Conservation (phyloP, 1,140 invertebrate species). For the Anastatus disparis region DNA sequence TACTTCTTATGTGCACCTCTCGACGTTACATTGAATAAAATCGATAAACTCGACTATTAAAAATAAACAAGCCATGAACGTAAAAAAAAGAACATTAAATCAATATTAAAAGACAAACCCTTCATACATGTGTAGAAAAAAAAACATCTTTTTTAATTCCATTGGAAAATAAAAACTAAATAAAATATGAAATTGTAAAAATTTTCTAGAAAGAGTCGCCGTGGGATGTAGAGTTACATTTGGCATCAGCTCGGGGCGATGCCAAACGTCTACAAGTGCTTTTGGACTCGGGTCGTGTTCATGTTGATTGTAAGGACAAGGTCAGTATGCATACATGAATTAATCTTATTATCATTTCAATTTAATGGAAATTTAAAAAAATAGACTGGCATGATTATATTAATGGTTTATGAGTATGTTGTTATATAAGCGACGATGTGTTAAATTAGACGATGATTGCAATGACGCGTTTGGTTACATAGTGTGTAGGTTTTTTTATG, state of each 20-base stretch:
- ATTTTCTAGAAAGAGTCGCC: conserved; percentile 86
- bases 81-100: not conserved
- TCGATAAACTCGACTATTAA: too few relatives aligned
- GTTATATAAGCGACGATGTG: not conserved
- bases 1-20: too few relatives aligned
- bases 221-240: conserved; percentile 88
- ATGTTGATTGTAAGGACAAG: conserved; percentile 92
- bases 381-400: too few relatives aligned
- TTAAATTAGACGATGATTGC: conserved; percentile 7
- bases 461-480: not conserved
- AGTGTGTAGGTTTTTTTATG: not conserved
- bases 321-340: conserved; percentile 67
- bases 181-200: not conserved
- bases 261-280: conserved; percentile 78
- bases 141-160: not conserved
- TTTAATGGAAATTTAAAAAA: too few relatives aligned
- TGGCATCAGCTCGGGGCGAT: conserved; percentile 87
- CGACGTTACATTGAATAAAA: too few relatives aligned
- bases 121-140: too few relatives aligned
- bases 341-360: too few relatives aligned
- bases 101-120: not conserved
- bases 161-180: not conserved
- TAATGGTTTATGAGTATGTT: not conserved
- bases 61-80: too few relatives aligned
- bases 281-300: conserved; percentile 90